phyloP scores from a whole-genome alignment of 2,113 vertebrate species.

The Phaetusa simplex region DNA sequence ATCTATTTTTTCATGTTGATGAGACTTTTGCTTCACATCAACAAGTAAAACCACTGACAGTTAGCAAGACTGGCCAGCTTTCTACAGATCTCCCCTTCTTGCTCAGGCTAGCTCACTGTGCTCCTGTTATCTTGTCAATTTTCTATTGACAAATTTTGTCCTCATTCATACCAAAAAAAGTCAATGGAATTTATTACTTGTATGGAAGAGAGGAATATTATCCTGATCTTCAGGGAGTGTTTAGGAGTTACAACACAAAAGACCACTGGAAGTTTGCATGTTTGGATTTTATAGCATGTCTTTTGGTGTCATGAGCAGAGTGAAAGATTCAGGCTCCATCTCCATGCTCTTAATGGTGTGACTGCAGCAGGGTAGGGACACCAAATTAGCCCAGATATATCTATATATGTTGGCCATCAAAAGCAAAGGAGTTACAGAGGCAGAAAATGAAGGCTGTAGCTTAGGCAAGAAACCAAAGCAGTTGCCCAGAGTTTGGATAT shows the following conservation, averaged over 20 bases:
- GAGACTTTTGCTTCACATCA: not conserved
- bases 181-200: not conserved
- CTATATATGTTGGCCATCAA: not conserved
- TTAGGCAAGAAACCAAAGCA: not conserved
- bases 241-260: not conserved
- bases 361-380: not conserved
- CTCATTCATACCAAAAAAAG: not conserved
- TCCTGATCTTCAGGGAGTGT: not conserved
- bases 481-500: not conserved
- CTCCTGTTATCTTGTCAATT: not conserved
- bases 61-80: not conserved
- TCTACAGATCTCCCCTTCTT: not conserved
- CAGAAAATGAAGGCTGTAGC: not conserved
- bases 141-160: not conserved
- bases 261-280: not conserved
- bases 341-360: not conserved
- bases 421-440: not conserved
- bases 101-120: not conserved
- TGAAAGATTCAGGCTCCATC: not conserved
- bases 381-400: not conserved
- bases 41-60: not conserved
- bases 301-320: not conserved
- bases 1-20: not conserved
- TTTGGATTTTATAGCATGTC: not conserved
- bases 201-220: not conserved